Evolutionary conservation across 2,113 vertebrate genomes (phyloP).

Genomic region (Pedetes capensis): DNA sequence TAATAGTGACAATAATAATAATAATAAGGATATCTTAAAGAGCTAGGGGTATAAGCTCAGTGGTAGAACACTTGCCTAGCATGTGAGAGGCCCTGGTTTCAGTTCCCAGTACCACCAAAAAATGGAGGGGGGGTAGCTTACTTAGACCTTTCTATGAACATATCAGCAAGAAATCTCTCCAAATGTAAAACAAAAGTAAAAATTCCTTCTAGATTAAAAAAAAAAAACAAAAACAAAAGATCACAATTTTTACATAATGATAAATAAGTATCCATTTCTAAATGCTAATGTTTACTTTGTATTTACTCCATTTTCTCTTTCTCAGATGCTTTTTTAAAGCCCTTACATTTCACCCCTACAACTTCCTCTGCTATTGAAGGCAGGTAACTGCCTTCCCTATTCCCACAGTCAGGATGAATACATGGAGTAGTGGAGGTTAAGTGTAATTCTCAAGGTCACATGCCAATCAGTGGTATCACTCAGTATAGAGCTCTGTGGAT

Average conservation of each 20-base stretch:
- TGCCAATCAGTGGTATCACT: neutral
- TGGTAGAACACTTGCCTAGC: too few relatives aligned
- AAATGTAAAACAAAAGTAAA: constrained; percentile 47
- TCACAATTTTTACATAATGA: constrained; percentile 46
- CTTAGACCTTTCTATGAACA: constrained; percentile 19
- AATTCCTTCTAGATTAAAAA: neutral
- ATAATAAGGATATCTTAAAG: neutral
- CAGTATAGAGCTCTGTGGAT: neutral
- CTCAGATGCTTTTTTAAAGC: constrained; percentile 25
- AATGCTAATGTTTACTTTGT: constrained; percentile 34
- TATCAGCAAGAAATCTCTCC: constrained; percentile 1
- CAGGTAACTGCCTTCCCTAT: neutral
- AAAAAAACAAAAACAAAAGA: too few relatives aligned
- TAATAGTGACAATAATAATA: too few relatives aligned
- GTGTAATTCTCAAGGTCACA: neutral
- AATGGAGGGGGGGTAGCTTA: too few relatives aligned
- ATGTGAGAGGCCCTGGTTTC: too few relatives aligned
- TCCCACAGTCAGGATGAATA: neutral
- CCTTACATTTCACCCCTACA: constrained; percentile 10
- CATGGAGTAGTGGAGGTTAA: neutral
- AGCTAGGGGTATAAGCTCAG: too few relatives aligned
- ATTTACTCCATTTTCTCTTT: constrained; percentile 39
- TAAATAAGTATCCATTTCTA: constrained; percentile 47
- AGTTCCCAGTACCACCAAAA: too few relatives aligned
- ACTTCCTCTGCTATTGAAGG: neutral